Conservation (phyloP, 1,140 invertebrate genomes). For the Heliothis virescens region DNA sequence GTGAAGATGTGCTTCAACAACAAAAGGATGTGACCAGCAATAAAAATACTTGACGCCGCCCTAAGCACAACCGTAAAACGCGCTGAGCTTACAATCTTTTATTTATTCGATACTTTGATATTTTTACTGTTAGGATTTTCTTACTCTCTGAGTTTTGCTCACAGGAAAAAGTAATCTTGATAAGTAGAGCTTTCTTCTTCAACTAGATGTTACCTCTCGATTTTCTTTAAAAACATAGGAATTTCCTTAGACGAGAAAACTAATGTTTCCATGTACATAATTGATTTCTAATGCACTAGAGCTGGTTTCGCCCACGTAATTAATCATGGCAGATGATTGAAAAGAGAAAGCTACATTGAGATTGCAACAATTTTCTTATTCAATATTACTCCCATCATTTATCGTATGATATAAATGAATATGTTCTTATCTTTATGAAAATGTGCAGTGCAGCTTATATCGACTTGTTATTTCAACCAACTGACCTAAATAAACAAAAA, state of each 20-base stretch:
- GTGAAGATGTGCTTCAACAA: neutral
- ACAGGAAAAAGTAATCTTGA: neutral
- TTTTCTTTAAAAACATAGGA: neutral
- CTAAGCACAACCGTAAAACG: neutral
- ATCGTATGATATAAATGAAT: neutral
- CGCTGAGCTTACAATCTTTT: conserved; percentile 26
- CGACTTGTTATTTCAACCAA: too few relatives aligned
- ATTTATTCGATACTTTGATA: conserved; percentile 1
- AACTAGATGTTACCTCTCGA: neutral
- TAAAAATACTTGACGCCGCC: conserved; percentile 11
- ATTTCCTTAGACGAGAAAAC: neutral
- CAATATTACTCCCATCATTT: conserved; percentile 3
- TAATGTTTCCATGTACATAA: neutral
- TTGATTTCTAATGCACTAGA: conserved; percentile 20
- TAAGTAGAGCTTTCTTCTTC: neutral
- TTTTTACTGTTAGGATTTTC: neutral
- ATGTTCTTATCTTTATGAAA: too few relatives aligned
- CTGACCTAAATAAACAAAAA: too few relatives aligned
- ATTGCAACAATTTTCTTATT: conserved; percentile 21
- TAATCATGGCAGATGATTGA: conserved; percentile 32
- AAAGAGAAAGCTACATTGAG: conserved; percentile 5
- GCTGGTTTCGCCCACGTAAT: conserved; percentile 5
- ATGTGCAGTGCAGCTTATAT: neutral
- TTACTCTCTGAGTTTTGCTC: neutral
- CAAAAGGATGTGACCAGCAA: conserved; percentile 21